Percentiles rank a stretch among this genome's conserved stretches.
Evolutionary conservation across 2,888 invertebrate species (phyloP).

Genomic region (Mellilla xanthometata): DNA sequence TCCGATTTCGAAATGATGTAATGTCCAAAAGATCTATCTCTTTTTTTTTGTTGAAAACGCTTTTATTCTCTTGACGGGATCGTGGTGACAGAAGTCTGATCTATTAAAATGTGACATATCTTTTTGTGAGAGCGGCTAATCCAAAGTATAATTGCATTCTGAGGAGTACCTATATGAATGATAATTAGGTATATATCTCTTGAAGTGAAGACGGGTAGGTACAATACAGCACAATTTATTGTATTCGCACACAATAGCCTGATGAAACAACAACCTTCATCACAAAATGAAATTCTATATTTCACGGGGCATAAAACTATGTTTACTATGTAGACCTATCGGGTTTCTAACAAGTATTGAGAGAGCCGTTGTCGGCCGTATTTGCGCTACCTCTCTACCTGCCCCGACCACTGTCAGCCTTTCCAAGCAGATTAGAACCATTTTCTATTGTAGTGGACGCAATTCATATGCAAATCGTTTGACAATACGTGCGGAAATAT

Average conservation of each 20-base stretch:
- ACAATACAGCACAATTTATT: conserved; percentile 16
- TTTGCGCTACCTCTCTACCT: conserved; percentile 44
- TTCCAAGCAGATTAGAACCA: conserved; percentile 56
- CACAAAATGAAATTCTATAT: conserved; percentile 64
- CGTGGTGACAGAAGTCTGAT: not conserved
- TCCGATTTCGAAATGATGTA: conserved; percentile 26
- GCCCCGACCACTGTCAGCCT: conserved; percentile 40
- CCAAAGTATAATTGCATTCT: no score
- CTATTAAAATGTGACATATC: conserved; percentile 13
- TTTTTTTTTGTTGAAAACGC: conserved; percentile 29
- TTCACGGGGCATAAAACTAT: conserved; percentile 55
- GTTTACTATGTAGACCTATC: conserved; percentile 74
- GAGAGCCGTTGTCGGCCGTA: conserved; percentile 43
- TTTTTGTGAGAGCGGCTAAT: conserved; percentile 8
- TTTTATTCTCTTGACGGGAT: conserved; percentile 24
- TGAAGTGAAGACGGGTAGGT: no score
- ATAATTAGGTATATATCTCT: no score
- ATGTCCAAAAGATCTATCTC: conserved; percentile 17
- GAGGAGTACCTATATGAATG: no score
- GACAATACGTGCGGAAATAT: conserved; percentile 80
- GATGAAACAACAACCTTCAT: conserved; percentile 51
- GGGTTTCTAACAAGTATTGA: conserved; percentile 67
- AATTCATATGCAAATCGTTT: conserved; percentile 75
- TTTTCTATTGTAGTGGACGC: conserved; percentile 65
- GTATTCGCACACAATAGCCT: conserved; percentile 40